Base-by-base conservation (phyloP, 2,888 invertebrate genomes). In the Hybos culiciformis region DNA sequence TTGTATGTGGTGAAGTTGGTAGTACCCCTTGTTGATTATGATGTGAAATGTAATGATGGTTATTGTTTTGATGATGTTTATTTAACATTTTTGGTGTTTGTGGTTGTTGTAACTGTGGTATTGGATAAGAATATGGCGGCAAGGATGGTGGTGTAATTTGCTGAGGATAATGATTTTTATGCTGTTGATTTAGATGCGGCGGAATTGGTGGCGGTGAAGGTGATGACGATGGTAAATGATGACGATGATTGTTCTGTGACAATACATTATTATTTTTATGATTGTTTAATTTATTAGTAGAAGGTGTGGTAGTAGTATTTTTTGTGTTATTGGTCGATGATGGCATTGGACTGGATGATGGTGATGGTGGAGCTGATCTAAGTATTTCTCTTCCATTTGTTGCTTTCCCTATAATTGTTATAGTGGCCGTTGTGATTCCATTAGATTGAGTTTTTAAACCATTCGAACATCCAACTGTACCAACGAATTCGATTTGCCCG, bases 41-140 rank as follows among this genome's bases (percentile, higher is more conserved):
- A 46, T 61, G 62, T 12, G 61, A 61, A 1, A 62, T 62, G 49
- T 58, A 57, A 4, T 62, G 58, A 7, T 54, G 50, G 20, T 50
- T 47, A 18, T 49, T 47, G 43, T 44, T 41, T 32, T 51, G 46
- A 17, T 51, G 48, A 23, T 51, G 58, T 44, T 63, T 63, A 44
- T 59, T 58, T 38, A 59, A 37, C 51, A 63, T 46, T 1, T 60
- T 62, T 9, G 63, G 57, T 7, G 58, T 55, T 33, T 50, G 46
- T 1, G 49, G 48, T 14, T 49, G 37, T 40, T 38, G 29, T 44
- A 48, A 40, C 51, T 54, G 42, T 51, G 53, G 31, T 49, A 49
- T 36, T 47, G 51, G 37, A 49, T 49, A 42, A 34, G 19, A 5
- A 11, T 17, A 15, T 34, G 20, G 19, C 20, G 12, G 31, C 40